phyloP scores from a whole-genome alignment of 2,113 vertebrate genomes.

The Chlorodrepanis virens region DNA sequence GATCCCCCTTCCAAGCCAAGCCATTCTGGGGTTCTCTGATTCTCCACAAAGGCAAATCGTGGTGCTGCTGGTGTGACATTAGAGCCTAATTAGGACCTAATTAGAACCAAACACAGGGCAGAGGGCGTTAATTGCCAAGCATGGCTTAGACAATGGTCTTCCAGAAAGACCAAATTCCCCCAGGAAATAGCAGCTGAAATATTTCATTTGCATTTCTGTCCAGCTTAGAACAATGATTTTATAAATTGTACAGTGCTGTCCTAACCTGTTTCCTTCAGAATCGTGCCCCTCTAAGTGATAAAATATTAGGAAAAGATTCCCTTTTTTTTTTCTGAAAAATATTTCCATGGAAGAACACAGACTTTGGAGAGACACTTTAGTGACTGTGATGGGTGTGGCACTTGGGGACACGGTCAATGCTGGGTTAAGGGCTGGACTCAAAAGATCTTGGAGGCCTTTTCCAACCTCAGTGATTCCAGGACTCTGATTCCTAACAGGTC shows the following conservation, averaged over 20 bases:
- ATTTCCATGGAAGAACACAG: not conserved
- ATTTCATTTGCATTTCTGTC: not conserved
- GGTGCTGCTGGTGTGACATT: not conserved
- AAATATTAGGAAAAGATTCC: not conserved
- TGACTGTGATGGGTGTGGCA: not conserved
- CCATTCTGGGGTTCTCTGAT: not conserved
- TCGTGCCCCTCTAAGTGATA: not conserved
- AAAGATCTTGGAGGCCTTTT: not conserved
- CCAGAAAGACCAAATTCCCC: not conserved
- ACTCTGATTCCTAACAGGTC: not conserved
- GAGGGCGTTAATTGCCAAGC: not conserved
- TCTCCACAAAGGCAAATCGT: not conserved
- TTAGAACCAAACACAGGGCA: not conserved
- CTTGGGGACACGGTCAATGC: not conserved
- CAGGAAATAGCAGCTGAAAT: not conserved
- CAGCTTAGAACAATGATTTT: not conserved
- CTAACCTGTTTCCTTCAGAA: not conserved
- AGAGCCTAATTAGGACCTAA: not conserved
- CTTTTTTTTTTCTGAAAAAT: fast-evolving
- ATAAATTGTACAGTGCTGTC: not conserved
- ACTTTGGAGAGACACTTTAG: not conserved
- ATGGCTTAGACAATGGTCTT: not conserved
- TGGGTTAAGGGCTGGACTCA: not conserved
- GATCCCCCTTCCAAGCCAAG: not conserved
- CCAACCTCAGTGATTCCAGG: not conserved